Evolutionary conservation across 2,113 vertebrate genomes (phyloP).

Genomic region (Nyctibius bracteatus): DNA sequence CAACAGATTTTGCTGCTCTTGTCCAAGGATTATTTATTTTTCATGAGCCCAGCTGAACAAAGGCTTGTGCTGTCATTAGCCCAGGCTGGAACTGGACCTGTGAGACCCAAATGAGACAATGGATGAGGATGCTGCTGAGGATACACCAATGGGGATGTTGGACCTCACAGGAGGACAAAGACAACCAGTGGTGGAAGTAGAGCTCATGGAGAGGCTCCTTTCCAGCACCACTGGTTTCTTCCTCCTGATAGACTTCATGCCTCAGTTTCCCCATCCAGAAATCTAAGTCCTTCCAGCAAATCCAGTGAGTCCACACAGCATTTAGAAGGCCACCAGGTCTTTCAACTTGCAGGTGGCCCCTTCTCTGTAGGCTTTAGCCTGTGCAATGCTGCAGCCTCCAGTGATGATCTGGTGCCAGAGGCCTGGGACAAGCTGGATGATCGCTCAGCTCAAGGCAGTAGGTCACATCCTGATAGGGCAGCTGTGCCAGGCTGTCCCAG

Average conservation of each 20-base stretch:
- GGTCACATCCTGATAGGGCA: neutral
- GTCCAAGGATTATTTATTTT: neutral
- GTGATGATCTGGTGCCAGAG: neutral
- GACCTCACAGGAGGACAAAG: neutral
- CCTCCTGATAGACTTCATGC: neutral
- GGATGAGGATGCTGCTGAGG: neutral
- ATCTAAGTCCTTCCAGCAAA: neutral
- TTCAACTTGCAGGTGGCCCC: neutral
- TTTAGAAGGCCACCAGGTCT: neutral
- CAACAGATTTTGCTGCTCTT: neutral
- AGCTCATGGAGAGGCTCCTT: neutral
- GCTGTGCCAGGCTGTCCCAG: neutral
- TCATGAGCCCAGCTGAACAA: neutral
- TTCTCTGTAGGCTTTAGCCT: neutral
- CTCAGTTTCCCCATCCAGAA: neutral
- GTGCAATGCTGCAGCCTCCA: neutral
- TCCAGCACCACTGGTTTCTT: neutral
- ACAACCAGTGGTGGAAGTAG: rapidly evolving
- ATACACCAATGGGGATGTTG: neutral
- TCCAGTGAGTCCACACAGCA: rapidly evolving
- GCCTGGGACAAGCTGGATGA: neutral
- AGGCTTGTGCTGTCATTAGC: neutral
- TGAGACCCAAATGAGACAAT: neutral
- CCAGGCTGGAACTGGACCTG: neutral
- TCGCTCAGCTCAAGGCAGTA: neutral